A percentile compares a stretch with the other conserved stretches of the same genome.
Evolutionary conservation across 2,888 invertebrate species (phyloP).

Genomic region (Eudasyphora cyanicolor): DNA sequence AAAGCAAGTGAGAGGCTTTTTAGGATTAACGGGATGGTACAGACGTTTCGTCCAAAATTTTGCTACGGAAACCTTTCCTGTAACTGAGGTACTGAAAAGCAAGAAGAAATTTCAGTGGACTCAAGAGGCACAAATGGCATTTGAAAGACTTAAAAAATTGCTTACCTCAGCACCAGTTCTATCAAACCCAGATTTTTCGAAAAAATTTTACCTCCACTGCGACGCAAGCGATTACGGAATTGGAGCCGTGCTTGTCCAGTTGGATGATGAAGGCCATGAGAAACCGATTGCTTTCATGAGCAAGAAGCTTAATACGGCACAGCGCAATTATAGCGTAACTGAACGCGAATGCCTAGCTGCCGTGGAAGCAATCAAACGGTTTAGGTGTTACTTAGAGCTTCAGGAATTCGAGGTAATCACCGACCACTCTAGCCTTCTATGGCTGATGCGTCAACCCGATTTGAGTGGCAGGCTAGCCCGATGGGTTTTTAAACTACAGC

Average conservation of each 20-base stretch:
- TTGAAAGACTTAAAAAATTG: background rate
- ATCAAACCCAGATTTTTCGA: slow-evolving; percentile 4
- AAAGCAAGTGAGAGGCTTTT: slow-evolving; percentile 62
- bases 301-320: no score
- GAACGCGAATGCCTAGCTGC: background rate
- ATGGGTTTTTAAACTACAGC: slow-evolving; percentile 39
- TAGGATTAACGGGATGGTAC: slow-evolving; percentile 67
- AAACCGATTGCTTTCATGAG: no score
- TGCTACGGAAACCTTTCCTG: slow-evolving; percentile 23
- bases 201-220: background rate
- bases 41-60: slow-evolving; percentile 63
- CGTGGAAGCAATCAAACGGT: background rate
- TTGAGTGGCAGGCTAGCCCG: slow-evolving; percentile 38
- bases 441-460: slow-evolving; percentile 46
- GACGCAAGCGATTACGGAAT: slow-evolving; percentile 3
- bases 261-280: no score
- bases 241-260: background rate
- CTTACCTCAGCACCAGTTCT: slow-evolving; percentile 18
- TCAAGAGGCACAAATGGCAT: slow-evolving; percentile 4
- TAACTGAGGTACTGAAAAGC: slow-evolving; percentile 37
- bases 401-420: no score
- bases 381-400: slow-evolving; percentile 50
- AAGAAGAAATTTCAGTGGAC: no score
- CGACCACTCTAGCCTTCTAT: no score
- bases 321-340: no score